Conservation (phyloP, 2,888 invertebrate species). For the Mythimna ferrago region DNA sequence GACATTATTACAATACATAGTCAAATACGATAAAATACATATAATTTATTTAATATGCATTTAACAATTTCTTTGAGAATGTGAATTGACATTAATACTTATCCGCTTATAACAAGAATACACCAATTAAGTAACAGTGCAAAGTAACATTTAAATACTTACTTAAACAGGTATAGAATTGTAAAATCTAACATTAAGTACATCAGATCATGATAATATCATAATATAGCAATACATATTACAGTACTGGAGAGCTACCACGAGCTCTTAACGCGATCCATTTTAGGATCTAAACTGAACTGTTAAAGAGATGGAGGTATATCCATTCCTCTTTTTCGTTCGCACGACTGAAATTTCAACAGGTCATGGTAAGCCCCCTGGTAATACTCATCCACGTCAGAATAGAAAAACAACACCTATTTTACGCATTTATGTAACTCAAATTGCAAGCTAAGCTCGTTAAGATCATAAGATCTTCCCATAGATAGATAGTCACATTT, state of each 20-base stretch:
- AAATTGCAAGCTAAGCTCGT: constrained; percentile 83
- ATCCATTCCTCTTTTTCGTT: too few species aligned
- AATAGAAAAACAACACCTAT: constrained; percentile 43
- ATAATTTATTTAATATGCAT: constrained; percentile 33
- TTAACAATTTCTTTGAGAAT: constrained; percentile 53
- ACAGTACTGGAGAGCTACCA: not conserved
- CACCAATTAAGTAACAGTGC: constrained; percentile 60
- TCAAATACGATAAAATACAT: constrained; percentile 27
- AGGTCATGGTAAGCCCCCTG: too few species aligned
- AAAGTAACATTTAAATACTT: constrained; percentile 59
- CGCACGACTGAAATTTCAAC: too few species aligned
- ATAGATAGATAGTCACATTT: constrained; percentile 73
- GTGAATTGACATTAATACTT: constrained; percentile 63
- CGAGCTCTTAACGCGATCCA: too few species aligned
- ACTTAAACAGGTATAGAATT: constrained; percentile 50
- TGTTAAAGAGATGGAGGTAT: too few species aligned
- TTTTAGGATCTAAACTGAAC: too few species aligned
- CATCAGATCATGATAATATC: constrained; percentile 46
- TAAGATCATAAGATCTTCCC: constrained; percentile 73
- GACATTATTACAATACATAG: constrained; percentile 5
- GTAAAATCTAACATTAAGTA: constrained; percentile 56
- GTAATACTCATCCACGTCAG: constrained; percentile 28
- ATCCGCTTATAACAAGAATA: constrained; percentile 53
- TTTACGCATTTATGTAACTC: constrained; percentile 57
- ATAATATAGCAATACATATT: constrained; percentile 28